Base-by-base conservation (phyloP, 2,113 vertebrate species). In the Collichthys lucidus region DNA sequence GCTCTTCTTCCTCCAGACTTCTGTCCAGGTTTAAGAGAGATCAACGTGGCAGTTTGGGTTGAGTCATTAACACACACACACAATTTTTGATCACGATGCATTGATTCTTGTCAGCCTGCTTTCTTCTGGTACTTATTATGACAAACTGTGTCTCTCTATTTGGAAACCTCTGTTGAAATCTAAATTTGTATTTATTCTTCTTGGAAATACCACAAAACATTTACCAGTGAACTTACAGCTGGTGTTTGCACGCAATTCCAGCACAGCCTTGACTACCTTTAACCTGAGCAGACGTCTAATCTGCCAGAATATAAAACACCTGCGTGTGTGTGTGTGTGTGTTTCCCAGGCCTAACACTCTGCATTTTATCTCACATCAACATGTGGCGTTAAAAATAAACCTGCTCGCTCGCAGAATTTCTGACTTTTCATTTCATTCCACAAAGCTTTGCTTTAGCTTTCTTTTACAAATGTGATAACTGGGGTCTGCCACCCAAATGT, bases 331-430 rank as follows among this genome's bases (percentile, higher is more conserved):
- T 35, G 31, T 35, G 35, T 9, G 35, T 40, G 35, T 29, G 47
- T 20, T 69, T 50, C 67, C 31, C 61, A 55, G 53, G 53, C 52
- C 67, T 20, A 24, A 44, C 29, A 6, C 52, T 40, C 26, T 1
- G 29, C 60, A 76, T 71, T 56, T 76, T 49, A 31, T 55, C 62
- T 88, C 71, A 26, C 76, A 61, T 15, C 35, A 44, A 15, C 20
- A 4, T 57, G 68, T 3, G 1, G 50, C 0, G 2, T 49, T 56
- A 50, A 19, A 63, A 59, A 57, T 19, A 10, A 52, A 12, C 55
- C 19, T 20, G 0, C 17, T 16, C 22, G 17, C 6, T 3, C 73
- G 77, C 44, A 60, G 56, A 47, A 53, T 63, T 60, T 69, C 5
- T 10, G 24, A 35, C 31, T 3, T 17, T 46, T 60, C 14, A 16